Evolutionary conservation across 1,140 invertebrate genomes (phyloP), one percentile per base, ranked within the genome.

Genomic region (Eurytemora carolleeae): DNA sequence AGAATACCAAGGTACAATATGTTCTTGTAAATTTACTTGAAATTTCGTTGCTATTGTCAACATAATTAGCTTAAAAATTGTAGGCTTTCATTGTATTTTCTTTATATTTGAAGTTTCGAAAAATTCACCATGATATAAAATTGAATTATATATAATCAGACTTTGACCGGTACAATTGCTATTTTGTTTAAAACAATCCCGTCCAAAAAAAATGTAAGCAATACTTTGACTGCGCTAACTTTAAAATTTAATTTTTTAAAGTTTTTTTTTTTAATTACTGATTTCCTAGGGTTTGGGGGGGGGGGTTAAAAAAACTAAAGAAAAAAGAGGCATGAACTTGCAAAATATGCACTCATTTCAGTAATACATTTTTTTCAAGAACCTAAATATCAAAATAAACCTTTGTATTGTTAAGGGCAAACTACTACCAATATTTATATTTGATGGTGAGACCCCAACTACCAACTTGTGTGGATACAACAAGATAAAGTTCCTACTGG

Each of bases 391-490:
- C 7, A 44, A 44, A n/a, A n/a, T 44, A 44, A 44, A 12, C n/a
- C 7, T 44, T 44, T 44, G 31, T n/a, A 12, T 44, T 12, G 7
- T n/a, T 44, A 12, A 44, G 31, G 31, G 7, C 7, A 44, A 44
- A n/a, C 67, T 73, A 53, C 79, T 80, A 64, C 79, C 81, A 0
- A 67, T 85, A 1, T 84, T 83, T 66, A 82, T 85, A 58, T 83
- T 84, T 68, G 82, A 85, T 71, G 82, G 82, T 56, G 77, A 81
- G 69, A 82, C 60, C 66, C 25, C 63, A 81, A 81, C 80, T 52
- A 80, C 80, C 0, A 76, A 78, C 62, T 63, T 75, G 26, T 75
- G 80, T 3, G 81, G 79, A 1, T 83, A 81, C 68, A 83, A 84
- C 66, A 76, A 82, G 3, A 78, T 82, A 76, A 73, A 80, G 64